Percentiles rank a stretch among this genome's conserved stretches.
These are phyloP conservation scores for Apamea crenata DNA, from an alignment of 2,888 invertebrate species.

Conservation along the genomic window DNA sequence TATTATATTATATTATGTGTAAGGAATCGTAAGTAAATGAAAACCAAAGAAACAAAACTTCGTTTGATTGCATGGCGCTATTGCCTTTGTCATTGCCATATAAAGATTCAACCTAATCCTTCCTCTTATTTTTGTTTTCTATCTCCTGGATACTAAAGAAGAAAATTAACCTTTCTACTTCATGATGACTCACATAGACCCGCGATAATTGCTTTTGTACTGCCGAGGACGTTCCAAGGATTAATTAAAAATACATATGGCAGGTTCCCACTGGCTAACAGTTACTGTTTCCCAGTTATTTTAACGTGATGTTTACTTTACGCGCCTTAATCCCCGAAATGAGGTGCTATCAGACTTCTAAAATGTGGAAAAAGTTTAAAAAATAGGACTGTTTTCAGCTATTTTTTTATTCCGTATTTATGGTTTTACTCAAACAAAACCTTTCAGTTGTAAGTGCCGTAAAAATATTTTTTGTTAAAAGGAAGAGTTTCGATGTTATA, in stretches of 20 bases:
- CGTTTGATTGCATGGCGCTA: background rate
- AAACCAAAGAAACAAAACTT: background rate
- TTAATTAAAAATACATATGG: conserved; percentile 72
- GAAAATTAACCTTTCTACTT: conserved; percentile 68
- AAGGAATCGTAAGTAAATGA: background rate
- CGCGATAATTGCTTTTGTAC: conserved; percentile 70
- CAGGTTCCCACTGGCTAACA: conserved; percentile 67
- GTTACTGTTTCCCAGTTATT: conserved; percentile 60
- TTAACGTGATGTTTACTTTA: conserved; percentile 65
- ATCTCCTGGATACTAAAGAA: conserved; percentile 64
- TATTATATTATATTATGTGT: too few relatives aligned
- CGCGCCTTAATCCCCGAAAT: conserved; percentile 57
- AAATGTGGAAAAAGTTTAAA: conserved; percentile 32
- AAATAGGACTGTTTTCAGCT: background rate
- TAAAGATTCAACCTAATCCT: conserved; percentile 42
- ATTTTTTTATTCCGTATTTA: background rate
- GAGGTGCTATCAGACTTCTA: conserved; percentile 43
- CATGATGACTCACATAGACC: conserved; percentile 66
- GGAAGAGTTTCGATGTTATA: conserved; percentile 6
- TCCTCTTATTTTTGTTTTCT: conserved; percentile 58
- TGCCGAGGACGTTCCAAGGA: conserved; percentile 68
- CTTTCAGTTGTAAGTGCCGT: background rate
- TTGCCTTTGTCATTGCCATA: background rate
- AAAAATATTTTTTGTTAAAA: background rate
- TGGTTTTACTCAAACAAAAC: background rate